A percentile compares a stretch with the other conserved stretches of the same genome.
phyloP scores from a whole-genome alignment of 2,113 vertebrate species.

The Rattus rattus region DNA sequence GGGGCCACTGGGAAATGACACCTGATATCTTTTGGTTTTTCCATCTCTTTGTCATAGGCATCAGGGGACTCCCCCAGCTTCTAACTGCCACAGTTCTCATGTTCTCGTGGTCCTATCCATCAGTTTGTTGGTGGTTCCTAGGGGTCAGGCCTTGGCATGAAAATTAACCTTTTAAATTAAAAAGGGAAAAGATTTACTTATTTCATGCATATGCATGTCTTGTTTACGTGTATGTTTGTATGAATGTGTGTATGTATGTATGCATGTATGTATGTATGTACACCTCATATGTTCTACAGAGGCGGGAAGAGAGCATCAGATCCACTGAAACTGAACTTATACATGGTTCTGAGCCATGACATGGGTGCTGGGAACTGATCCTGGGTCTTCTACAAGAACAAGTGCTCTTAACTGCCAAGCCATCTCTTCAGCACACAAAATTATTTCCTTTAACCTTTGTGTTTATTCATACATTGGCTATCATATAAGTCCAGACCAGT shows the following conservation, averaged over 20 bases:
- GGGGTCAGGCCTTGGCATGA: background rate
- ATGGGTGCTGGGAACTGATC: background rate
- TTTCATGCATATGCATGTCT: background rate
- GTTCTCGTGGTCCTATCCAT: background rate
- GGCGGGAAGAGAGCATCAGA: background rate
- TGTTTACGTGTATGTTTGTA: background rate
- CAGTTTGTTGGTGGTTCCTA: background rate
- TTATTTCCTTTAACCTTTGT: constrained; percentile 8
- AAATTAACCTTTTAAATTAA: background rate
- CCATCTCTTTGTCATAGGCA: background rate
- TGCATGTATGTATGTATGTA: background rate
- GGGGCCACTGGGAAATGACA: background rate
- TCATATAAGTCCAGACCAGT: constrained; percentile 1
- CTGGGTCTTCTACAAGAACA: background rate
- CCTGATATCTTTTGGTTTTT: background rate
- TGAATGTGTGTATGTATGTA: too few relatives aligned
- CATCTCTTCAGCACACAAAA: background rate
- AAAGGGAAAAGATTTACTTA: background rate
- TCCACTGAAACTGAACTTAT: background rate
- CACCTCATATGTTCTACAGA: background rate
- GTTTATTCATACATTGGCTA: constrained; percentile 13
- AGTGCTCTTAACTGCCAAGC: background rate
- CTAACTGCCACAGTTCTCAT: background rate
- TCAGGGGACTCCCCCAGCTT: background rate
- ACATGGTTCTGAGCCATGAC: background rate